A percentile compares a stretch with the other conserved stretches of the same genome.
Conservation (phyloP, 2,888 invertebrate genomes). For the Cheilosia variabilis region DNA sequence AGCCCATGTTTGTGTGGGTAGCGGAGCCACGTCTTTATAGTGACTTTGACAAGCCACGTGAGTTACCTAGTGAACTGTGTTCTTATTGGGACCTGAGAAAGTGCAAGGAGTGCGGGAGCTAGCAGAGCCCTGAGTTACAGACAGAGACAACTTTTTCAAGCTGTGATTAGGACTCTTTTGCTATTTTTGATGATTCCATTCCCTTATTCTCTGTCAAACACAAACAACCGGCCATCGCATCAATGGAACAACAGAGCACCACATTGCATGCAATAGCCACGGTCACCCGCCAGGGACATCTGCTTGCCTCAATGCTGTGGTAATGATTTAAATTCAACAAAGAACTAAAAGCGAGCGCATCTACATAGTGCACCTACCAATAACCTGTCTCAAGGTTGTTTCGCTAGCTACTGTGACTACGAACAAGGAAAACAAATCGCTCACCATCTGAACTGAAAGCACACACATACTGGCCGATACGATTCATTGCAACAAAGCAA, state of each 20-base stretch:
- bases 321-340: constrained; percentile 24
- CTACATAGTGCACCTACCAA: constrained; percentile 25
- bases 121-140: no score
- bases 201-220: not conserved
- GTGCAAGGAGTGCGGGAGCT: no score
- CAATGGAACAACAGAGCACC: not conserved
- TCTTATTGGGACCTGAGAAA: no score
- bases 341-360: constrained; percentile 40
- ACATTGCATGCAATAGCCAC: constrained; percentile 8
- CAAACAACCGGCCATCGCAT: not conserved
- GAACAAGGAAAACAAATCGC: constrained; percentile 12
- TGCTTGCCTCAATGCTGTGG: constrained; percentile 10
- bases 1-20: no score
- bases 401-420: constrained; percentile 9
- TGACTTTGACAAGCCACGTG: no score
- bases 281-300: constrained; percentile 26
- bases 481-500: constrained; percentile 45
- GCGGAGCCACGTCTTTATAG: no score
- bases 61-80: no score
- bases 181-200: not conserved
- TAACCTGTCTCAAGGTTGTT: constrained; percentile 44
- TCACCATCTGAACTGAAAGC: constrained; percentile 3
- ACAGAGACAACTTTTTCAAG: no score
- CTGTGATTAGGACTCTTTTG: not conserved
- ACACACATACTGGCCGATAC: not conserved